phyloP scores from a whole-genome alignment of 2,888 invertebrate species.

The Pyrgus malvae region DNA sequence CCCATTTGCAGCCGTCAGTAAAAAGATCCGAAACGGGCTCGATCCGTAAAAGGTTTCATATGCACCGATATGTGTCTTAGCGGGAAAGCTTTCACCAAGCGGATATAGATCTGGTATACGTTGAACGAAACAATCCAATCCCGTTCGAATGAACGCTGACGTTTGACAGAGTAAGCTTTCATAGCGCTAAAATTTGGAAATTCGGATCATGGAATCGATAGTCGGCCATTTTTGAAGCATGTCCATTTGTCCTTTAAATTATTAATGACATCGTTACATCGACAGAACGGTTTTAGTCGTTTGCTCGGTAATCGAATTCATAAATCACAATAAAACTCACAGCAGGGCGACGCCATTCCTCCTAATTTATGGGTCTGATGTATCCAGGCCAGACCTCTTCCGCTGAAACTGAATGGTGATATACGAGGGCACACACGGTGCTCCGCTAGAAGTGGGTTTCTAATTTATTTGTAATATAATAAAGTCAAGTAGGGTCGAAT shows the following conservation, averaged over 20 bases:
- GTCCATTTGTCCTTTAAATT: conserved; percentile 40
- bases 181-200: conserved; percentile 19
- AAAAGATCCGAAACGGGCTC: conserved; percentile 6
- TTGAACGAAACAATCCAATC: conserved; percentile 19
- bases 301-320: conserved; percentile 63
- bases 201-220: conserved; percentile 9
- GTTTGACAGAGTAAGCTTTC: conserved; percentile 8
- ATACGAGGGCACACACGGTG: conserved; percentile 22
- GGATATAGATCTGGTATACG: conserved; percentile 21
- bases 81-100: conserved; percentile 18
- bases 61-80: conserved; percentile 18
- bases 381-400: conserved; percentile 34
- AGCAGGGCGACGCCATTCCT: conserved; percentile 54
- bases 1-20: conserved; percentile 7
- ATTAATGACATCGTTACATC: conserved; percentile 58
- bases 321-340: conserved; percentile 69
- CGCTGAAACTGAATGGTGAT: conserved; percentile 27
- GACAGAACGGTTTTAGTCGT: conserved; percentile 58
- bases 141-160: conserved; percentile 13
- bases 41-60: conserved; percentile 15
- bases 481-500: conserved; percentile 19
- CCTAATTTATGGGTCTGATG: conserved; percentile 54
- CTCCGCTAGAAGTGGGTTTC: conserved; percentile 15
- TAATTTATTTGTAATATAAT: conserved; percentile 18
- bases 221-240: conserved; percentile 22